Conservation (phyloP, 1,140 invertebrate genomes). For the Lucilia cuprina region DNA sequence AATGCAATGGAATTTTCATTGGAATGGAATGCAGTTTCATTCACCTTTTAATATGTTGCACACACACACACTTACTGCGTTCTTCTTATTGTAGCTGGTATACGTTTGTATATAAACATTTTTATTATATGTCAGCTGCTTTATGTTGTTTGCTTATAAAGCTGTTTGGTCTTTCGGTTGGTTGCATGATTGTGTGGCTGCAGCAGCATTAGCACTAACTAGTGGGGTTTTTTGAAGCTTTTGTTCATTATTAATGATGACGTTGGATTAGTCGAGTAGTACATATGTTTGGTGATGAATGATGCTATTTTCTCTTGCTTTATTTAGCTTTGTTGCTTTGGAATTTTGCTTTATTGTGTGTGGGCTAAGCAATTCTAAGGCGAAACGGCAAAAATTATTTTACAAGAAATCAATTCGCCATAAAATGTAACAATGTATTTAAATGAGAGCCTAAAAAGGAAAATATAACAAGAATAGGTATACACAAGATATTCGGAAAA, state of each 20-base stretch:
- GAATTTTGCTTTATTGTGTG: not conserved
- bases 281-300: not conserved
- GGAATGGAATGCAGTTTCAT: conserved; percentile 39
- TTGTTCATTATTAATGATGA: not conserved
- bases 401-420: conserved; percentile 18
- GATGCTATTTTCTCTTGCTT: not conserved
- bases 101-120: not conserved
- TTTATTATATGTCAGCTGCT: conserved; percentile 37
- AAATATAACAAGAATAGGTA: not conserved
- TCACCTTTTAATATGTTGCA: conserved; percentile 36
- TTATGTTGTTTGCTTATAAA: conserved; percentile 2
- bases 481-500: not conserved
- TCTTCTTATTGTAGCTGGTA: not conserved
- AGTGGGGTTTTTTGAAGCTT: not conserved
- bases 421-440: not conserved
- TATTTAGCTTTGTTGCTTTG: not conserved
- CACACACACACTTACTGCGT: not conserved
- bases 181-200: not conserved
- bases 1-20: conserved; percentile 33
- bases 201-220: not conserved
- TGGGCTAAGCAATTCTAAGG: not conserved
- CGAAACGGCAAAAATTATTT: not conserved
- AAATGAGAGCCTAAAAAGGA: no score
- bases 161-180: not conserved
- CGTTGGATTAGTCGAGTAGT: not conserved